phyloP scores from a whole-genome alignment of 2,797 vertebrate genomes.

The Sphenopsis melanotis region DNA sequence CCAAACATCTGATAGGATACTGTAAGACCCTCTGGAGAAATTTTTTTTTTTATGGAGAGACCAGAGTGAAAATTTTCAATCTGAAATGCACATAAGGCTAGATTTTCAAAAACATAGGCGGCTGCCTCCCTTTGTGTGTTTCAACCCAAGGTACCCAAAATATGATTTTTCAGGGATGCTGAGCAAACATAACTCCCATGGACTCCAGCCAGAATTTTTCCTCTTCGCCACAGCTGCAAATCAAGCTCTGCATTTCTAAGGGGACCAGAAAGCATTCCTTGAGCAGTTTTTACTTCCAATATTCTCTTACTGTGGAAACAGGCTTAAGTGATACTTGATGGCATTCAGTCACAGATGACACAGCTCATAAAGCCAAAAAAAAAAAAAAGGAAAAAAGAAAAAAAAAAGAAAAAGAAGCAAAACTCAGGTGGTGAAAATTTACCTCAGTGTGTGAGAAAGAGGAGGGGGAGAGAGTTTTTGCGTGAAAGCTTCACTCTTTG shows the following conservation, averaged over 20 bases:
- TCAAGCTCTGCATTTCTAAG: not conserved
- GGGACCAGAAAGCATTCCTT: not conserved
- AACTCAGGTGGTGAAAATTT: slow-evolving; percentile 45
- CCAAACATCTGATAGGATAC: not conserved
- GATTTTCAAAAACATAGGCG: not conserved
- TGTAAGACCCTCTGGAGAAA: not conserved
- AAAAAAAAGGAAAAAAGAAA: not conserved
- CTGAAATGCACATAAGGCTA: not conserved
- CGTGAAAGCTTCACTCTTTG: not conserved
- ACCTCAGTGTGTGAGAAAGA: not conserved
- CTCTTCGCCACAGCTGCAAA: not conserved
- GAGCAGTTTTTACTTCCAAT: not conserved
- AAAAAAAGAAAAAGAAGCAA: not conserved
- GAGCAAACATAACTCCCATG: not conserved
- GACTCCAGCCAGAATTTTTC: not conserved
- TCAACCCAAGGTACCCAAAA: not conserved
- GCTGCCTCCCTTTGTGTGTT: not conserved
- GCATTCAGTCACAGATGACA: slow-evolving; percentile 7
- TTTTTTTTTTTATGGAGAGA: not conserved
- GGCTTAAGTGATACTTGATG: slow-evolving; percentile 17
- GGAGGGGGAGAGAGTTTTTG: not conserved
- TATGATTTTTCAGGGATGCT: not conserved
- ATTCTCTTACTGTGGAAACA: slow-evolving; percentile 9
- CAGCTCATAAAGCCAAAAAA: not conserved
- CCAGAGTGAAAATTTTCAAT: not conserved